Conservation (phyloP, 1,140 invertebrate genomes). For the Pentalonia nigronervosa region DNA sequence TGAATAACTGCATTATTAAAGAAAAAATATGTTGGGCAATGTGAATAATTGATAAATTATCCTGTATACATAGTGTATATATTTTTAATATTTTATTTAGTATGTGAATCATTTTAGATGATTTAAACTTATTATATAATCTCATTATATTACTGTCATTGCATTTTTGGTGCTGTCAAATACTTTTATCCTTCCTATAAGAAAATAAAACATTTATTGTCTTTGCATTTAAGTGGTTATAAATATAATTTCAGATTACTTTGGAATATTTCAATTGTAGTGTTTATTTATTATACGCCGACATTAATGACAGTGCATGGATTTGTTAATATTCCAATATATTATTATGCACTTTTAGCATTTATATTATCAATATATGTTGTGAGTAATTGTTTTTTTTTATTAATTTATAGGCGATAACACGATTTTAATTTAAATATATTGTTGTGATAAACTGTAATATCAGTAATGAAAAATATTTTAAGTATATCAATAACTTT, state of each 20-base stretch:
- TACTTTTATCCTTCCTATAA: neutral
- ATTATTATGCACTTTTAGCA: neutral
- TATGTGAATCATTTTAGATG: too few relatives aligned
- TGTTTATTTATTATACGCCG: neutral
- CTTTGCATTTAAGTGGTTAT: neutral
- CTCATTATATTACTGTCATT: too few relatives aligned
- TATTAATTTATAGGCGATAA: neutral
- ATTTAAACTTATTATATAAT: too few relatives aligned
- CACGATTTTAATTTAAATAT: neutral
- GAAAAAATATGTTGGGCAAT: too few relatives aligned
- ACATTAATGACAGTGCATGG: neutral
- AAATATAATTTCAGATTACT: neutral
- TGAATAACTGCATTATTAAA: too few relatives aligned
- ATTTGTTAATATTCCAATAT: constrained; percentile 13
- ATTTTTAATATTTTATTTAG: too few relatives aligned
- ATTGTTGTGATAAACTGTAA: neutral
- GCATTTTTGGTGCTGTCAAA: too few relatives aligned
- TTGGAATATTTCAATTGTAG: neutral
- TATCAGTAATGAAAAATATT: neutral
- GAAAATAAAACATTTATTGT: too few relatives aligned
- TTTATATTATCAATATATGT: neutral
- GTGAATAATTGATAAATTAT: too few relatives aligned
- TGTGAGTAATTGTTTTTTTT: neutral
- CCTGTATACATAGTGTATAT: too few relatives aligned
- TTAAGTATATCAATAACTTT: neutral